Evolutionary conservation across 2,888 invertebrate species (phyloP), one percentile per base, ranked within the genome.

Genomic region (Camponotus fellah): DNA sequence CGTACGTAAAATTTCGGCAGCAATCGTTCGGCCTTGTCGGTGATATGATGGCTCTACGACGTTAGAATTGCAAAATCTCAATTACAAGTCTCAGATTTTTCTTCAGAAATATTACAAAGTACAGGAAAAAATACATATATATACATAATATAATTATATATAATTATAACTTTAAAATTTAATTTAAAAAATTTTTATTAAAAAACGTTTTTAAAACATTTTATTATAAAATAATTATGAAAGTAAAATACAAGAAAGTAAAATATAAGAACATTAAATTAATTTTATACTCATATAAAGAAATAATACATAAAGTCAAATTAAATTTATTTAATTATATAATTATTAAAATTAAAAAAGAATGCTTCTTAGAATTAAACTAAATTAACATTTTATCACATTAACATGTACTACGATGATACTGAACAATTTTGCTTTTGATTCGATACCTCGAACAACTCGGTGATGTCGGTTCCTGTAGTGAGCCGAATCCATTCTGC

Each of bases 381-480:
- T 0, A 53, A 62, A 17, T 62, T 65, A 12, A 12, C 5, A 65
- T 65, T 65, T 32, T 26, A 64, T 64, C 0, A 37, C 8, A 64
- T 40, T 40, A n/a, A 21, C 9, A 34, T 3, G 6, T 37, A 37
- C 1, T n/a, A 9, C 10, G 6, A 37, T n/a, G 1, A 53, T 21
- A 14, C 2, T 9, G 3, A 40, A 74, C 62, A 74, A 60, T 60
- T 60, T 26, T 43, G n/a, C 5, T 9, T 66, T 40, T 3, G 8
- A 32, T 32, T 74, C 2, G 34, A 46, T 83, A 94, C 94, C 95
- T 97, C 97, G 91, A 97, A 98, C 8, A 97, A 96, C 95, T 98
- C 98, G 0, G 98, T 98, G 83, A 98, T 97, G 91, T 98, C 98
- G 0, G 97, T 97, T 0, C 97, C 98, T 96, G 97, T 96, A 0